Conservation (phyloP, 2,888 invertebrate genomes). For the Branchellion lobata region DNA sequence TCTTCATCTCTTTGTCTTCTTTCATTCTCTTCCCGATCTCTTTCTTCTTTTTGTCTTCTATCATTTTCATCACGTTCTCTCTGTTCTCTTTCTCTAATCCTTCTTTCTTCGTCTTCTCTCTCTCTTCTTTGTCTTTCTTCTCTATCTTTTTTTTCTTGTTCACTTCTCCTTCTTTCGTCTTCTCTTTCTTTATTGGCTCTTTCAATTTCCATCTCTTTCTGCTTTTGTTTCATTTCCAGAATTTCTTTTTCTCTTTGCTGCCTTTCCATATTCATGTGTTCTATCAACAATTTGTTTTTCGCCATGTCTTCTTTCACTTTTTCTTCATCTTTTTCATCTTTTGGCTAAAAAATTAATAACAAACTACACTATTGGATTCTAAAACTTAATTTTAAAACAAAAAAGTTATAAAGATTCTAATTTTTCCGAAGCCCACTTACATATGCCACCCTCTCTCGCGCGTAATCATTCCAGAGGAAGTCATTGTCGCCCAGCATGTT, state of each 20-base stretch:
- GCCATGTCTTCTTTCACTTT: neutral
- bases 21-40: neutral
- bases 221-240: neutral
- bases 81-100: neutral
- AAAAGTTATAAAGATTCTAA: neutral
- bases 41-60: neutral
- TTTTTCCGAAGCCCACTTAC: neutral
- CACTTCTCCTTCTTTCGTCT: neutral
- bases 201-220: neutral
- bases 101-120: neutral
- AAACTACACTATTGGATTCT: too few species aligned
- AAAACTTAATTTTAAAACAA: too few species aligned
- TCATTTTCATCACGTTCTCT: neutral
- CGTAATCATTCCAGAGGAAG: slow-evolving; percentile 39
- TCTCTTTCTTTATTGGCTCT: neutral
- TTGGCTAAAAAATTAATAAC: too few species aligned
- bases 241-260: neutral
- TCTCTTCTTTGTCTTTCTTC: neutral
- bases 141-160: neutral
- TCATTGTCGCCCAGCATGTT: slow-evolving; percentile 39
- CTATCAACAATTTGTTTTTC: neutral
- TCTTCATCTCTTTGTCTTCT: neutral
- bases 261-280: neutral
- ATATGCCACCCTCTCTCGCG: neutral
- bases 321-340: neutral